phyloP scores from a whole-genome alignment of 2,113 vertebrate genomes.

The Elachura formosa region DNA sequence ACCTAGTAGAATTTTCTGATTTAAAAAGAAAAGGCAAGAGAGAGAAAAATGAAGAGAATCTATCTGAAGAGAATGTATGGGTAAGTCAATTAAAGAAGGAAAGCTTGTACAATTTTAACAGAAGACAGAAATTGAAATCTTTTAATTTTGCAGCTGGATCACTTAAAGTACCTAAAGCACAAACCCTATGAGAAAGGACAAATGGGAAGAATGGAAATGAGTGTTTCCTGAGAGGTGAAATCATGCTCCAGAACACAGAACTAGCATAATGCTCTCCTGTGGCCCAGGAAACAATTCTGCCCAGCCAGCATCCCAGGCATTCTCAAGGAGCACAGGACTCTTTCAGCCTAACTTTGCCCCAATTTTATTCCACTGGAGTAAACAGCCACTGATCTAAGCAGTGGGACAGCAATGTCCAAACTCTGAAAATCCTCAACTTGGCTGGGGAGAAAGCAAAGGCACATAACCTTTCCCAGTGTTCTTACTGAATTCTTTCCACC shows the following conservation, averaged over 20 bases:
- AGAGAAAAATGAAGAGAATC: not conserved
- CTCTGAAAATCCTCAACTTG: not conserved
- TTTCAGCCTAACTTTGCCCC: not conserved
- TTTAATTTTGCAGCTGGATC: not conserved
- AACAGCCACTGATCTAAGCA: not conserved
- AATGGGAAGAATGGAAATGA: not conserved
- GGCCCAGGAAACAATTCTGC: not conserved
- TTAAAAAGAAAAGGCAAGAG: not conserved
- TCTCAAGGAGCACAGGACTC: not conserved
- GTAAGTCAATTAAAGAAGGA: not conserved
- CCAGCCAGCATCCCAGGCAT: not conserved
- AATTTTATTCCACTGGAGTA: not conserved
- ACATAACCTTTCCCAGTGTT: not conserved
- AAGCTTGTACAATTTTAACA: not conserved
- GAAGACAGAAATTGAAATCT: not conserved
- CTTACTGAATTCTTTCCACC: not conserved
- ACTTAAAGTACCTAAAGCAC: not conserved
- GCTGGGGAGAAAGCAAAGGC: not conserved
- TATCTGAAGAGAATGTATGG: not conserved
- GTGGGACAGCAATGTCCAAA: not conserved
- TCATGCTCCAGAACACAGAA: not conserved
- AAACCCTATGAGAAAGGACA: not conserved
- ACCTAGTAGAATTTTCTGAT: not conserved
- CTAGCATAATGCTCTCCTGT: not conserved
- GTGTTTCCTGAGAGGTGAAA: not conserved